Percentiles rank a stretch among this genome's conserved stretches.
These are phyloP conservation scores for Habropoda laboriosa DNA, from an alignment of 1,140 invertebrate genomes.

Conservation along the genomic window DNA sequence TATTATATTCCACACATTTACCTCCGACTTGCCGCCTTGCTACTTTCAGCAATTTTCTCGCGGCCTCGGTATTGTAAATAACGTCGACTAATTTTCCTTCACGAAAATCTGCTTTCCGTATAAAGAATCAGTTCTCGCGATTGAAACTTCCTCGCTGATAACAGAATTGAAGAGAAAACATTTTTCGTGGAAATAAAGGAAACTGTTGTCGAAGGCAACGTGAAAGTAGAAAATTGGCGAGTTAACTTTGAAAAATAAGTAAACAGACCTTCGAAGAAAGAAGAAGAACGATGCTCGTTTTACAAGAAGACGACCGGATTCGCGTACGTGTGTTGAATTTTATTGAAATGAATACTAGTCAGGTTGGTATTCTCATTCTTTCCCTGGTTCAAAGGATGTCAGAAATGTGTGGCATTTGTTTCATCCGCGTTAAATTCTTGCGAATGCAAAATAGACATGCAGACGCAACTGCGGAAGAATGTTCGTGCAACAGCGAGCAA, in stretches of 20 bases:
- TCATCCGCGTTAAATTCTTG: background rate
- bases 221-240: background rate
- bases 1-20: no score
- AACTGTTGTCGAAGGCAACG: background rate
- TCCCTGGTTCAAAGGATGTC: background rate
- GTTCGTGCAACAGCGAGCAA: background rate
- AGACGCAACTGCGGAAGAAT: background rate
- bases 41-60: background rate
- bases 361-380: background rate
- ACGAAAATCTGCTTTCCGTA: background rate
- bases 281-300: background rate
- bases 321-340: background rate
- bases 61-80: background rate
- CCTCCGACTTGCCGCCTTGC: no score
- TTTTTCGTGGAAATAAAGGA: no score
- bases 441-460: background rate
- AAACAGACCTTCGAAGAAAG: background rate
- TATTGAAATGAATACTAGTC: background rate
- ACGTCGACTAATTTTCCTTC: slow-evolving; percentile 1
- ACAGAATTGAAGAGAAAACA: no score
- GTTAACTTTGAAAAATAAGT: background rate
- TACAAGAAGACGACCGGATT: no score
- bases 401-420: background rate
- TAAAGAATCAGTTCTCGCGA: background rate
- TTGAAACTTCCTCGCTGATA: background rate